A percentile compares a stretch with the other conserved stretches of the same genome.
Evolutionary conservation across 1,140 invertebrate genomes (phyloP).

Genomic region (Asobara japonica): DNA sequence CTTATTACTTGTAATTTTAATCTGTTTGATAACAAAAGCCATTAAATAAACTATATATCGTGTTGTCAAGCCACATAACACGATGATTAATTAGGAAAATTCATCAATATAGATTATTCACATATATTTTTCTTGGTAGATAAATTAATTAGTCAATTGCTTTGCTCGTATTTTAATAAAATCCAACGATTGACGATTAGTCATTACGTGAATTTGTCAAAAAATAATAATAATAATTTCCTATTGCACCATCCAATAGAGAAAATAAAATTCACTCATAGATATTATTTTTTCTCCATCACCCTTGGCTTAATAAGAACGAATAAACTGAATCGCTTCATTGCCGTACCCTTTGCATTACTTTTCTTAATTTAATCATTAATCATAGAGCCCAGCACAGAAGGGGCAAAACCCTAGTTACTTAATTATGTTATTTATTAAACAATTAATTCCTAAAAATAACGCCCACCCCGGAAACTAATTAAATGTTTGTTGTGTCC

Average conservation of each 20-base stretch:
- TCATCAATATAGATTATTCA: neutral
- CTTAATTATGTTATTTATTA: constrained; percentile 17
- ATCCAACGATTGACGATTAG: constrained; percentile 10
- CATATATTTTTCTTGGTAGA: constrained; percentile 32
- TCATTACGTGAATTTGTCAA: neutral
- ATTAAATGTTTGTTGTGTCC: constrained; percentile 62
- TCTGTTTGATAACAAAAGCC: neutral
- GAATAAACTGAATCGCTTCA: neutral
- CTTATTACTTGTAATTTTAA: constrained; percentile 5
- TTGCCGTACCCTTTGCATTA: neutral
- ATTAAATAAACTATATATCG: neutral
- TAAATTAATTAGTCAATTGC: constrained; percentile 34
- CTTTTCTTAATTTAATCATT: neutral
- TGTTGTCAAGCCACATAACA: neutral
- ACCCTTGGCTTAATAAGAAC: neutral
- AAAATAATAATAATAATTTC: neutral
- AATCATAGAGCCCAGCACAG: too few relatives aligned
- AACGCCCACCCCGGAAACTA: constrained; percentile 45
- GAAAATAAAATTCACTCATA: neutral
- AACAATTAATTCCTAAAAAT: neutral
- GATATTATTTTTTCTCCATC: neutral
- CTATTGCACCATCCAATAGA: neutral
- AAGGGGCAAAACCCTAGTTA: too few relatives aligned
- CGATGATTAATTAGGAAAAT: neutral
- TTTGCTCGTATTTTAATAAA: constrained; percentile 37